Conservation (phyloP, 2,888 invertebrate species). For the Volucella inanis region DNA sequence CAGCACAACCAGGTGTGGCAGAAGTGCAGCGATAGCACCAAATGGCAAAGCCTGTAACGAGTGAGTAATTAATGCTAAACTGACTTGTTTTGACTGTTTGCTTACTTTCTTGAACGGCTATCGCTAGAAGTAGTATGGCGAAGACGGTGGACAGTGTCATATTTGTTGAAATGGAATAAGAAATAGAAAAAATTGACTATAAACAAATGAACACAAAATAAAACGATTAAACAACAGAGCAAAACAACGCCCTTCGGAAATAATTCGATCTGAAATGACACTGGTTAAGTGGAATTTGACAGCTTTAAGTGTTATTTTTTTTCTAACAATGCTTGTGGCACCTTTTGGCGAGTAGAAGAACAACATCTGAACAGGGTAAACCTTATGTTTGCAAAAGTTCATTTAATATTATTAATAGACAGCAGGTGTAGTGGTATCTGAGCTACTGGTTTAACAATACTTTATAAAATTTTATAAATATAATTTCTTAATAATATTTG, state of each 20-base stretch:
- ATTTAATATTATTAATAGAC: too few relatives aligned
- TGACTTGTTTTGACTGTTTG: neutral
- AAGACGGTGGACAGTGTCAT: constrained; percentile 17
- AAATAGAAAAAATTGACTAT: constrained; percentile 4
- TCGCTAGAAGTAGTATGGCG: constrained; percentile 22
- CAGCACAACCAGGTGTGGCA: constrained; percentile 94
- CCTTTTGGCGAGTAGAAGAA: constrained; percentile 20
- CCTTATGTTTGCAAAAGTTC: neutral
- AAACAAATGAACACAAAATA: constrained; percentile 35
- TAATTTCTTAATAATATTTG: too few relatives aligned
- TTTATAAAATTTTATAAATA: too few relatives aligned
- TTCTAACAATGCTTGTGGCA: neutral
- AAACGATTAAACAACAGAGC: constrained; percentile 14
- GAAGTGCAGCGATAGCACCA: constrained; percentile 96
- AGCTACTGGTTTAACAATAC: too few relatives aligned
- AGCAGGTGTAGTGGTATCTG: too few relatives aligned
- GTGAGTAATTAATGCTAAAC: neutral
- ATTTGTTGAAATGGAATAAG: neutral
- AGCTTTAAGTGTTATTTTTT: constrained; percentile 12
- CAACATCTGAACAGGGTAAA: neutral
- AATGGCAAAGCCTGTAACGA: constrained; percentile 85
- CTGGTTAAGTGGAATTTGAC: constrained; percentile 30
- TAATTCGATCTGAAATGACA: constrained; percentile 30
- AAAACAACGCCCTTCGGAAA: constrained; percentile 66
- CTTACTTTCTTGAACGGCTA: constrained; percentile 56